Percentiles rank a stretch among this genome's conserved stretches.
Evolutionary conservation across 2,888 invertebrate species (phyloP).

Genomic region (Phymatocera aterrima): DNA sequence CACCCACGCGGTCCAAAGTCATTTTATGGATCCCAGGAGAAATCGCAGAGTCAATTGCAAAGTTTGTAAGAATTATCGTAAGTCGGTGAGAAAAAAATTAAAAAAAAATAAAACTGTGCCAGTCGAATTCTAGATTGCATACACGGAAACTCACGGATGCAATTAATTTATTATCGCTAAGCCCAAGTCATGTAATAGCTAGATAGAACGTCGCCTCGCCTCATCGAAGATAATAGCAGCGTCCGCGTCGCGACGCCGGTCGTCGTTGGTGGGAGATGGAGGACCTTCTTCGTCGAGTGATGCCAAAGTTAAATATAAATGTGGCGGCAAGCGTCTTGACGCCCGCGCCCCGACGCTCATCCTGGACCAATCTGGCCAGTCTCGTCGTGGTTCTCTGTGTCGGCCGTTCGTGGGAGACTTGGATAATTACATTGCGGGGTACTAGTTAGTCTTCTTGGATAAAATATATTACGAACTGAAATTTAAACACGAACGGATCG

Average conservation of each 20-base stretch:
- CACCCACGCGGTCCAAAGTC: constrained; percentile 15
- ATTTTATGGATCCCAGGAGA: background rate
- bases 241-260: constrained; percentile 45
- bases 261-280: constrained; percentile 47
- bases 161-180: constrained; percentile 67
- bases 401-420: constrained; percentile 58
- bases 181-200: constrained; percentile 50
- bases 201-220: constrained; percentile 45
- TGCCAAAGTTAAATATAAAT: constrained; percentile 75
- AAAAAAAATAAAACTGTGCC: background rate
- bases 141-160: background rate
- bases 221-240: constrained; percentile 57
- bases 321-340: constrained; percentile 66
- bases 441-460: background rate
- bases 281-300: constrained; percentile 67
- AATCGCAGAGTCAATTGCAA: background rate
- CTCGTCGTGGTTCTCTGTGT: constrained; percentile 71
- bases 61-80: background rate
- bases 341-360: constrained; percentile 65
- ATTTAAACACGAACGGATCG: constrained; percentile 20
- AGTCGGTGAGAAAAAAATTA: background rate
- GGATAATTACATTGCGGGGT: constrained; percentile 46
- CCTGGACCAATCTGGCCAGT: constrained; percentile 72
- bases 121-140: background rate
- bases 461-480: background rate